Evolutionary conservation across 2,797 vertebrate species (phyloP).

Genomic region (Rhinichthys osculus): DNA sequence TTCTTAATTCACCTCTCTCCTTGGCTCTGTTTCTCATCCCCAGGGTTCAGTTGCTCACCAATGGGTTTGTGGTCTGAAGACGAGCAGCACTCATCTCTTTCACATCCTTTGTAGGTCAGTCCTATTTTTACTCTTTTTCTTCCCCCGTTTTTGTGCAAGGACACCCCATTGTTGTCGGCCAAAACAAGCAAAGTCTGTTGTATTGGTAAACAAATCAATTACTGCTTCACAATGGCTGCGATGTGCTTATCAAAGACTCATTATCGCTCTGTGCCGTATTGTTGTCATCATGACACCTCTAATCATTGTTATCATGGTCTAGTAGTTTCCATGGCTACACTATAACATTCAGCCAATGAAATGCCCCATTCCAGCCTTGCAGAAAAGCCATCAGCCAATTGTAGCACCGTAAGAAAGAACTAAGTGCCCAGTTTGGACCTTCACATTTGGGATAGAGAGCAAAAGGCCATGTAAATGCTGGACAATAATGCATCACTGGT

Average conservation of each 20-base stretch:
- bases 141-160: constrained; percentile 9
- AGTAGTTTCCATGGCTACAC: constrained; percentile 76
- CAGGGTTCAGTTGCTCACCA: constrained; percentile 63
- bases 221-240: constrained; percentile 22
- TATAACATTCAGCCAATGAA: constrained; percentile 67
- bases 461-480: background rate
- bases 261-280: constrained; percentile 32
- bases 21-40: constrained; percentile 43
- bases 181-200: constrained; percentile 15
- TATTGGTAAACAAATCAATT: constrained; percentile 52
- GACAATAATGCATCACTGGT: background rate
- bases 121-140: constrained; percentile 67
- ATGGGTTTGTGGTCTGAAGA: constrained; percentile 68
- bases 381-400: constrained; percentile 65
- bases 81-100: constrained; percentile 61
- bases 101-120: constrained; percentile 73
- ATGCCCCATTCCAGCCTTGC: constrained; percentile 58
- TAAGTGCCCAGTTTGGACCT: constrained; percentile 35
- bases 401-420: constrained; percentile 59
- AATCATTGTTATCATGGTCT: constrained; percentile 48
- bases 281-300: constrained; percentile 54
- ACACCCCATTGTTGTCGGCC: constrained; percentile 36
- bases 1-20: constrained; percentile 3
- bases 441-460: constrained; percentile 32
- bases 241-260: constrained; percentile 53